Percentiles rank a stretch among this genome's conserved stretches.
These are phyloP conservation scores for Elaphurus davidianus DNA, from an alignment of 2,113 vertebrate genomes.

Conservation along the genomic window DNA sequence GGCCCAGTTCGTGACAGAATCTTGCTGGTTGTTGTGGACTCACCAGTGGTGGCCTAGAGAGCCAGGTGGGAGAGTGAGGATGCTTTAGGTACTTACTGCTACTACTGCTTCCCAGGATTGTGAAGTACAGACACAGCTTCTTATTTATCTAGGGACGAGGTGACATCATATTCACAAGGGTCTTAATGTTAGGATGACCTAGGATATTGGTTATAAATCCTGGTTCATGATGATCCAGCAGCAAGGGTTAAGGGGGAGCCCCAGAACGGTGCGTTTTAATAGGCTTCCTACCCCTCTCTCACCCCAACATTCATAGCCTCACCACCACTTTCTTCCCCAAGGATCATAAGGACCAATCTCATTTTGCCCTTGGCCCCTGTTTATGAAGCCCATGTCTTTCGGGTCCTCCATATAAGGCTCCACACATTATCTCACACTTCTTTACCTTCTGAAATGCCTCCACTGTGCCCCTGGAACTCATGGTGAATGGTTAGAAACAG, in stretches of 20 bases:
- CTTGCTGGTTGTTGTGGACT: slow-evolving; percentile 83
- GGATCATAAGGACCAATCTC: neutral
- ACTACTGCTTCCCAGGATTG: slow-evolving; percentile 40
- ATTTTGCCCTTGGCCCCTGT: neutral
- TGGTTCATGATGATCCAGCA: neutral
- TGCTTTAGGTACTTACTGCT: slow-evolving; percentile 81
- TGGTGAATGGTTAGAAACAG: neutral
- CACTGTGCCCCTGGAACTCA: neutral
- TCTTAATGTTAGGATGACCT: neutral
- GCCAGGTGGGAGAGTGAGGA: slow-evolving; percentile 83
- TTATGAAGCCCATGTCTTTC: neutral
- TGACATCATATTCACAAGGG: neutral
- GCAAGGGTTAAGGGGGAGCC: neutral
- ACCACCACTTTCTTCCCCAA: neutral
- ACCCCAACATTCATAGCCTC: neutral
- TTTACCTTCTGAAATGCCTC: neutral
- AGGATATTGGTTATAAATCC: neutral
- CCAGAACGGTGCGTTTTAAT: neutral
- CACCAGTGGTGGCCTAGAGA: slow-evolving; percentile 85
- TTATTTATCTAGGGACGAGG: neutral
- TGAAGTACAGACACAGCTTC: neutral
- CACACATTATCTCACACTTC: neutral
- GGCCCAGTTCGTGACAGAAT: slow-evolving; percentile 79
- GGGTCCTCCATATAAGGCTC: neutral
- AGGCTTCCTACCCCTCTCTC: neutral